Evolutionary conservation across 2,797 vertebrate genomes (phyloP), one percentile per base, ranked within the genome.

Genomic region (Bucorvus abyssinicus): DNA sequence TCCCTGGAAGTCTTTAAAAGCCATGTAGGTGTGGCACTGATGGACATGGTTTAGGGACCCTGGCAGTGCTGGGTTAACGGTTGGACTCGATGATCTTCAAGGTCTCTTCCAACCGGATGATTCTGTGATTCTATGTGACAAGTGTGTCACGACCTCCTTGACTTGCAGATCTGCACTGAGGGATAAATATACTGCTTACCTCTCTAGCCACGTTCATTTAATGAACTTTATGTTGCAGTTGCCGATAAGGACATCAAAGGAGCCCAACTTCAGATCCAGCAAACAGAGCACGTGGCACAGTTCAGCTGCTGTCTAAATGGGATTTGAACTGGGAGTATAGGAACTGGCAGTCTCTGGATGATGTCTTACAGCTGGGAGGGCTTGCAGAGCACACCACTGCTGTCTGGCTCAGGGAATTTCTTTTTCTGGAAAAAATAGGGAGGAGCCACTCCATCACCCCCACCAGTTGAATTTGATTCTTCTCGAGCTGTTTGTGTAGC

Each of bases 371-470:
- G 27, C 59, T 34, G 57, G 57, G 74, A 93, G 67, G 36, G 34
- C 2, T 4, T 40, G 29, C n/a, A 67, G 73, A 45, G 59, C 83
- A 8, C 60, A 47, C 45, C 36, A 27, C 13, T 64, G 52, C 77
- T 90, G 27, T 49, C 74, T 95, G 74, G 81, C 67, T 61, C 60
- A 74, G 77, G 60, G 69, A 42, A 73, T 32, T 87, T 56, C 80
- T 83, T 70, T 89, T 59, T 59, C 60, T 82, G 30, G 81, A 59
- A 90, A 73, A 21, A 90, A 21, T 1, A 74, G 50, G 63, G 84
- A 92, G 86, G 78, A 95, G 89, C 50, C 71, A 87, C 70, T 89
- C 36, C 53, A 45, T 83, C 69, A 75, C 84, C 82, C 88, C 67
- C 29, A 59, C 61, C 76, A 81, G 57, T 0, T 94, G 77, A 87